These are phyloP conservation scores for Campoletis sonorensis DNA, from an alignment of 1,140 invertebrate species.

Conservation along the genomic window DNA sequence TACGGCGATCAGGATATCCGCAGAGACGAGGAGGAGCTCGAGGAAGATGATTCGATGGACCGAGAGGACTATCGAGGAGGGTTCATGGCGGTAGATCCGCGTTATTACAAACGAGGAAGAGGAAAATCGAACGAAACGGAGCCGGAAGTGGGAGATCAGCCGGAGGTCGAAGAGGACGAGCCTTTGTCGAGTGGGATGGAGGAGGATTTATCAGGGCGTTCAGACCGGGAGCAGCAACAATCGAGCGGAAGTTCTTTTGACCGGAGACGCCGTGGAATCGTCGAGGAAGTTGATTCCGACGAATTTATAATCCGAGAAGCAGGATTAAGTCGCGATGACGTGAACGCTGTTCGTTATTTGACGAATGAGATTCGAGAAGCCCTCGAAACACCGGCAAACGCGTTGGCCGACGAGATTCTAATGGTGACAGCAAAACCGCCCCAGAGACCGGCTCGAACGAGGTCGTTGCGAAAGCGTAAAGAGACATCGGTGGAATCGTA, in stretches of 20 bases:
- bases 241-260: slow-evolving; percentile 76
- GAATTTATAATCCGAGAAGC: slow-evolving; percentile 89
- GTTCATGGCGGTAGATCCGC: slow-evolving; percentile 67
- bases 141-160: slow-evolving; percentile 39
- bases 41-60: slow-evolving; percentile 42
- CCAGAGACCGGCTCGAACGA: slow-evolving; percentile 64
- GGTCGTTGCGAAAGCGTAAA: slow-evolving; percentile 66
- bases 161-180: slow-evolving; percentile 63
- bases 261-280: slow-evolving; percentile 79
- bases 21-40: slow-evolving; percentile 32
- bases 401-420: slow-evolving; percentile 74
- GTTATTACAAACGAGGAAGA: slow-evolving; percentile 57
- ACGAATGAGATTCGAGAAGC: slow-evolving; percentile 87
- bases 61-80: slow-evolving; percentile 56
- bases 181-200: slow-evolving; percentile 52
- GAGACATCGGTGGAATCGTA: slow-evolving; percentile 59
- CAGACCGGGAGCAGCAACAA: slow-evolving; percentile 73
- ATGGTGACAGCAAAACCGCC: slow-evolving; percentile 50
- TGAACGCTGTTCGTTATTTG: slow-evolving; percentile 85
- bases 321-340: slow-evolving; percentile 88
- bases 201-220: slow-evolving; percentile 62
- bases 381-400: slow-evolving; percentile 81
- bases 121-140: neutral
- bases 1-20: slow-evolving; percentile 53
- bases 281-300: slow-evolving; percentile 91